Evolutionary conservation across 2,113 vertebrate species (phyloP).

Genomic region (Chaenocephalus aceratus): DNA sequence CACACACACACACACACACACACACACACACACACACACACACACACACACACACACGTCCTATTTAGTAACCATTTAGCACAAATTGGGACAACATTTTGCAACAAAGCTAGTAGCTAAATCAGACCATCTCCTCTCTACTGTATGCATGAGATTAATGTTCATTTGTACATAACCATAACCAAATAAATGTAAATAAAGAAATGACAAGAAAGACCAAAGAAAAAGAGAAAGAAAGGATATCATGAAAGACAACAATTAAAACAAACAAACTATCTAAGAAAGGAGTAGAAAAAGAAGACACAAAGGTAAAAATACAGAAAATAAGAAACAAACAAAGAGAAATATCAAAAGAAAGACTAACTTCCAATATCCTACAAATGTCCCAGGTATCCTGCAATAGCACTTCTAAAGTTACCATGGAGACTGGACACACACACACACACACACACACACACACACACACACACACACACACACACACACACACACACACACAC

Average conservation of each 20-base stretch:
- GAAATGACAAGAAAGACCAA: background rate
- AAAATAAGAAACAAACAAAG: too few species aligned
- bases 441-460: too few species aligned
- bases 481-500: constrained; percentile 5
- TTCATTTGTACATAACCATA: background rate
- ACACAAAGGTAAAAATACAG: too few species aligned
- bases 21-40: too few species aligned
- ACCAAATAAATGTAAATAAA: background rate
- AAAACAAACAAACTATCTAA: too few species aligned
- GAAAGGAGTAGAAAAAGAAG: too few species aligned
- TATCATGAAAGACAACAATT: too few species aligned
- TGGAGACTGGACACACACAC: constrained; percentile 56
- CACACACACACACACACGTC: background rate
- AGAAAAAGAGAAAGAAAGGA: background rate
- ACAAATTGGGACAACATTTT: background rate
- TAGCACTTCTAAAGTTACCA: constrained; percentile 47
- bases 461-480: background rate
- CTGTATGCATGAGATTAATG: background rate
- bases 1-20: too few species aligned
- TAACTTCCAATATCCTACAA: background rate
- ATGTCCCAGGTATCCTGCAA: constrained; percentile 65
- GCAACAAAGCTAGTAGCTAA: background rate
- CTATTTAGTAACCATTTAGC: background rate
- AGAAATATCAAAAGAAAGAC: background rate
- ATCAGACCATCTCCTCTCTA: background rate